Evolutionary conservation across 1,140 invertebrate species (phyloP).

Genomic region (Pseudomyrmex cubaensis): DNA sequence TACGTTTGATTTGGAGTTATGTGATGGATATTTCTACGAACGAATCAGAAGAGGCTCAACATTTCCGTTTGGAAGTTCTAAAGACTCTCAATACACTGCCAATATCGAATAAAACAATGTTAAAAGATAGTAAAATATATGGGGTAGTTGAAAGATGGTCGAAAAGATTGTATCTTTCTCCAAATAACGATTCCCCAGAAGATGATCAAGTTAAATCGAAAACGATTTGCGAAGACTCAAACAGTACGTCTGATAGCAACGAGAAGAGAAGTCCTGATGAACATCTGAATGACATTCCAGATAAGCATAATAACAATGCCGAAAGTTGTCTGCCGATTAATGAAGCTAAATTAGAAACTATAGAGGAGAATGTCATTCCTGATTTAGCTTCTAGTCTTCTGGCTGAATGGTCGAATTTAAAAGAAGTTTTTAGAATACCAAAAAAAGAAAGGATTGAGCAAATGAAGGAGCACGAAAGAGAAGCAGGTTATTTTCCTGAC

Average conservation of each 20-base stretch:
- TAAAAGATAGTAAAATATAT: slow-evolving; percentile 96
- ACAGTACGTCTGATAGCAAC: slow-evolving; percentile 68
- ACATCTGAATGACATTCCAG: slow-evolving; percentile 56
- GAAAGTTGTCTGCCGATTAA: slow-evolving; percentile 64
- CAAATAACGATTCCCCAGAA: slow-evolving; percentile 80
- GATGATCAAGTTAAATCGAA: slow-evolving; percentile 79
- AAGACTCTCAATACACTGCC: slow-evolving; percentile 93
- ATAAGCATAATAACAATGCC: slow-evolving; percentile 75
- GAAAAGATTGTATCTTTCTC: slow-evolving; percentile 78
- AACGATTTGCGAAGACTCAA: slow-evolving; percentile 71
- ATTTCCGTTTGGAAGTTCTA: slow-evolving; percentile 90
- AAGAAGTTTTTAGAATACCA: slow-evolving; percentile 97
- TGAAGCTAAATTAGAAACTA: slow-evolving; percentile 72
- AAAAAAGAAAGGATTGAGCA: slow-evolving; percentile 97
- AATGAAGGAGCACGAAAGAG: slow-evolving; percentile 96
- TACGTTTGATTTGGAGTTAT: slow-evolving; percentile 96
- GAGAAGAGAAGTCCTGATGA: slow-evolving; percentile 74
- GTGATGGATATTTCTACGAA: slow-evolving; percentile 90
- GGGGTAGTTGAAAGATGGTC: slow-evolving; percentile 94
- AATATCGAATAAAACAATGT: slow-evolving; percentile 96
- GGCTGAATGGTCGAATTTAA: slow-evolving; percentile 91
- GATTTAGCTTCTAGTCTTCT: slow-evolving; percentile 89
- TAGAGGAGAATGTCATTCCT: slow-evolving; percentile 82
- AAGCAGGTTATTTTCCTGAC: slow-evolving; percentile 87
- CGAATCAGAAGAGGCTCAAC: slow-evolving; percentile 85